phyloP scores from a whole-genome alignment of 2,113 vertebrate genomes.

The Scartelaos histophorus region DNA sequence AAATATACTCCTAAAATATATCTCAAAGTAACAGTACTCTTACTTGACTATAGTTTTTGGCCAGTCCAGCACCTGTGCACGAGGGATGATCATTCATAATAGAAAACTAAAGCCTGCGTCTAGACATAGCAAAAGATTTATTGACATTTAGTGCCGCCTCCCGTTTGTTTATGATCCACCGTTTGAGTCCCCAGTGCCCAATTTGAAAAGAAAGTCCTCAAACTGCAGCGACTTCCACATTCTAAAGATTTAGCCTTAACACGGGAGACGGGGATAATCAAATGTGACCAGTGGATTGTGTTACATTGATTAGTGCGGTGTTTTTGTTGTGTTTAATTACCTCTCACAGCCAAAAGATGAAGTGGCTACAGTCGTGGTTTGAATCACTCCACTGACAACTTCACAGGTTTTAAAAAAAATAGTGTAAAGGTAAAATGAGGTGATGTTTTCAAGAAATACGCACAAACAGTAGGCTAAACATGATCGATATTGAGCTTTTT shows the following conservation, averaged over 20 bases:
- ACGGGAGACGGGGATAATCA: slow-evolving; percentile 3
- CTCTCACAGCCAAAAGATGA: not conserved
- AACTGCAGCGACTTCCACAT: slow-evolving; percentile 2
- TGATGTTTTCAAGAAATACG: not conserved
- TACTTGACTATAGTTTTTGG: not conserved
- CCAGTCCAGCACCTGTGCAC: not conserved
- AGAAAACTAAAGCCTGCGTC: not conserved
- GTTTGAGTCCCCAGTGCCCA: slow-evolving; percentile 5
- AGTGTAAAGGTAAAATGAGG: not conserved
- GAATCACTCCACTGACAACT: not conserved
- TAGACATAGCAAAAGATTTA: slow-evolving; percentile 27
- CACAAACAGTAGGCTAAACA: too few species aligned
- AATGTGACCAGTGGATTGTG: not conserved
- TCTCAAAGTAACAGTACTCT: not conserved
- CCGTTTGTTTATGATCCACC: slow-evolving; percentile 16
- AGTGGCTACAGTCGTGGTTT: not conserved
- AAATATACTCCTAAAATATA: too few species aligned
- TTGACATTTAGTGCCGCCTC: slow-evolving; percentile 3
- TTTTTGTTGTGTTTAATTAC: not conserved
- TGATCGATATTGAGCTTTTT: not conserved
- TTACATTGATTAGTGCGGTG: slow-evolving; percentile 1
- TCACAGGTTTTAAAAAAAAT: not conserved
- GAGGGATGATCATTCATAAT: not conserved
- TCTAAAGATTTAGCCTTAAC: slow-evolving; percentile 15
- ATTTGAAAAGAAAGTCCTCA: slow-evolving; percentile 8